A percentile compares a stretch with the other conserved stretches of the same genome.
Conservation (phyloP, 2,113 vertebrate species). For the Ailuropoda melanoleuca region DNA sequence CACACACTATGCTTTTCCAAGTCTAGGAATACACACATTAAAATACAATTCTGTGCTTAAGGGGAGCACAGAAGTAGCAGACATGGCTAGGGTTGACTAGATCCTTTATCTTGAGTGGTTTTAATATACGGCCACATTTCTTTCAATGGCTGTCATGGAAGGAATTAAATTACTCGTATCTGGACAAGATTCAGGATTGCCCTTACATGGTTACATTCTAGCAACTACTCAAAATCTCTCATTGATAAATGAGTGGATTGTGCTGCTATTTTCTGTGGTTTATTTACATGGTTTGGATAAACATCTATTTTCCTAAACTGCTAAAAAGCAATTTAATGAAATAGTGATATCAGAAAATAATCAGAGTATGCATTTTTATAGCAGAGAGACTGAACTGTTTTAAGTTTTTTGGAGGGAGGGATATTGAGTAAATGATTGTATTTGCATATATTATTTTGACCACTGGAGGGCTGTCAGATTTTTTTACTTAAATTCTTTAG, state of each 20-base stretch:
- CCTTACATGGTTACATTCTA: not conserved
- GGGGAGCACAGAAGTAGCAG: conserved; percentile 23
- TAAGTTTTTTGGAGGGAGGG: not conserved
- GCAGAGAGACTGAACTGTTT: conserved; percentile 20
- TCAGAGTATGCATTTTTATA: conserved; percentile 33
- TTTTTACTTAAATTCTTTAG: conserved; percentile 32
- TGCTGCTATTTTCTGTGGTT: not conserved
- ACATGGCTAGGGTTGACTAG: not conserved
- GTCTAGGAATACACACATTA: conserved; percentile 29
- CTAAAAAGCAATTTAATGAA: not conserved
- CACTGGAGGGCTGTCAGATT: conserved; percentile 53
- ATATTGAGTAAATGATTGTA: not conserved
- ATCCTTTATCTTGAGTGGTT: conserved; percentile 21
- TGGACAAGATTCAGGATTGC: conserved; percentile 32
- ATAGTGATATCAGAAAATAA: conserved; percentile 6
- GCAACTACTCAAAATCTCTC: not conserved
- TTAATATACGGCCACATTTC: conserved; percentile 3
- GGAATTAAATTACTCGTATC: conserved; percentile 56
- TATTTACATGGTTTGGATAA: conserved; percentile 29
- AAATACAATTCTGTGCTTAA: conserved; percentile 39
- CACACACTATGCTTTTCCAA: not conserved
- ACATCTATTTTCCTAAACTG: not conserved
- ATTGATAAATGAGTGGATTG: conserved; percentile 9
- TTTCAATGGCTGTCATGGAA: not conserved
- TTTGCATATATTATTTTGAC: conserved; percentile 54